These are phyloP conservation scores for Candoia aspera DNA, from an alignment of 2,113 vertebrate genomes.

Conservation along the genomic window DNA sequence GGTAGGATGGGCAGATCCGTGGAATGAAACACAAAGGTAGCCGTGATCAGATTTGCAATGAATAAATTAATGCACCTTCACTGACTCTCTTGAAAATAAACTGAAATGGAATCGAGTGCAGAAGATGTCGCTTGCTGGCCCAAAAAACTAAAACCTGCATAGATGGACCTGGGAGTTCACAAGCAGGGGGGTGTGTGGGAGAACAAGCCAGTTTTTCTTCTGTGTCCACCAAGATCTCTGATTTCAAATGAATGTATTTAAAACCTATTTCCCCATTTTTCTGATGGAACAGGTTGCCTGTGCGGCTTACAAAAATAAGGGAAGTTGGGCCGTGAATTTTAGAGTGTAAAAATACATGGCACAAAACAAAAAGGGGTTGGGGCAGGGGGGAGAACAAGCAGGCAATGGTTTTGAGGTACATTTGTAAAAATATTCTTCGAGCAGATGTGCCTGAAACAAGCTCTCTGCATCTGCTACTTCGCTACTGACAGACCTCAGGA, in stretches of 20 bases:
- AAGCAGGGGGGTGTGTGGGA: neutral
- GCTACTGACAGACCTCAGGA: neutral
- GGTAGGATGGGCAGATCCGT: neutral
- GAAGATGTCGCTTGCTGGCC: neutral
- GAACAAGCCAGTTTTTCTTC: neutral
- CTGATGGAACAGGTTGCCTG: neutral
- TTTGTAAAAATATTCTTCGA: neutral
- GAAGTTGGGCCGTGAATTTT: neutral
- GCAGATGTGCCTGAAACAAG: neutral
- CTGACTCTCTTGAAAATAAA: neutral
- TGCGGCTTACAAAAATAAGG: neutral
- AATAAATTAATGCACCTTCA: slow-evolving; percentile 17
- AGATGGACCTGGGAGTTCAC: neutral
- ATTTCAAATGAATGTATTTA: neutral
- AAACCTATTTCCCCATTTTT: neutral
- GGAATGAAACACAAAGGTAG: neutral
- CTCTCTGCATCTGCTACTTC: neutral
- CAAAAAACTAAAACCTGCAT: neutral
- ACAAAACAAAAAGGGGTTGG: neutral
- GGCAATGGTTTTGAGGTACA: neutral
- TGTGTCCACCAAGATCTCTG: neutral
- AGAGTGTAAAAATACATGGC: neutral
- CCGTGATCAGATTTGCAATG: neutral
- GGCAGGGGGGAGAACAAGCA: neutral
- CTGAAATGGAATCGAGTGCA: neutral